These are phyloP conservation scores for Lagodon rhomboides DNA, from an alignment of 2,797 vertebrate genomes.

Conservation along the genomic window DNA sequence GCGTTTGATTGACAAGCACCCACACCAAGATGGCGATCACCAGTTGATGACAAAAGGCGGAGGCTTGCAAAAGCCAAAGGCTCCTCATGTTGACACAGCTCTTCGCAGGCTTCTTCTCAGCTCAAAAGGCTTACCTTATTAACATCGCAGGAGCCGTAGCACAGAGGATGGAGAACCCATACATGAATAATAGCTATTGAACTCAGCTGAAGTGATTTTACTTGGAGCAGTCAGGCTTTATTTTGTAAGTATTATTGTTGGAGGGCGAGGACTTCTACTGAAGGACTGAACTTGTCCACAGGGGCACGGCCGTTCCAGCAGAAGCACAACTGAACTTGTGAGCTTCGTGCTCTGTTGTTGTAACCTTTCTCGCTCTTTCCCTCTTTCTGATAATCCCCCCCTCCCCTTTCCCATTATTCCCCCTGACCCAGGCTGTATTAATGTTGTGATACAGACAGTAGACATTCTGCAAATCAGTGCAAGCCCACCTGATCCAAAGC, in stretches of 20 bases:
- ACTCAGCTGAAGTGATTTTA: slow-evolving; percentile 88
- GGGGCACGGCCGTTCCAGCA: slow-evolving; percentile 84
- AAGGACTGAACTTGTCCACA: slow-evolving; percentile 84
- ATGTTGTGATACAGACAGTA: slow-evolving; percentile 17
- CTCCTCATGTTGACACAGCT: slow-evolving; percentile 68
- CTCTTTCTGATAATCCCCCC: slow-evolving; percentile 56
- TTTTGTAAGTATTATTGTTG: slow-evolving; percentile 90
- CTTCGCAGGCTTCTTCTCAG: slow-evolving; percentile 64
- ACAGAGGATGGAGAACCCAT: slow-evolving; percentile 71
- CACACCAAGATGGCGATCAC: slow-evolving; percentile 39
- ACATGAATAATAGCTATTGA: slow-evolving; percentile 87
- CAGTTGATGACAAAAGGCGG: slow-evolving; percentile 65
- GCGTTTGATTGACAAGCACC: slow-evolving; percentile 40
- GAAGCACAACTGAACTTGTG: slow-evolving; percentile 84
- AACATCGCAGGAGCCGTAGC: slow-evolving; percentile 82
- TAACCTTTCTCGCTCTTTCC: slow-evolving; percentile 80
- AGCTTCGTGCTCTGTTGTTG: slow-evolving; percentile 83
- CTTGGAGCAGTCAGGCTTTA: slow-evolving; percentile 87
- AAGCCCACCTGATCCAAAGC: slow-evolving; percentile 46
- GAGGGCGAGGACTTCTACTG: slow-evolving; percentile 81
- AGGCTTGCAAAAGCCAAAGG: slow-evolving; percentile 61
- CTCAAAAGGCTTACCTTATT: slow-evolving; percentile 79
- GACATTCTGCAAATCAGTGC: slow-evolving; percentile 32
- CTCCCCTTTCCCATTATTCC: slow-evolving; percentile 38
- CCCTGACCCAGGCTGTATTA: slow-evolving; percentile 10